Evolutionary conservation across 2,797 vertebrate species (phyloP).

Genomic region (Falco naumanni): DNA sequence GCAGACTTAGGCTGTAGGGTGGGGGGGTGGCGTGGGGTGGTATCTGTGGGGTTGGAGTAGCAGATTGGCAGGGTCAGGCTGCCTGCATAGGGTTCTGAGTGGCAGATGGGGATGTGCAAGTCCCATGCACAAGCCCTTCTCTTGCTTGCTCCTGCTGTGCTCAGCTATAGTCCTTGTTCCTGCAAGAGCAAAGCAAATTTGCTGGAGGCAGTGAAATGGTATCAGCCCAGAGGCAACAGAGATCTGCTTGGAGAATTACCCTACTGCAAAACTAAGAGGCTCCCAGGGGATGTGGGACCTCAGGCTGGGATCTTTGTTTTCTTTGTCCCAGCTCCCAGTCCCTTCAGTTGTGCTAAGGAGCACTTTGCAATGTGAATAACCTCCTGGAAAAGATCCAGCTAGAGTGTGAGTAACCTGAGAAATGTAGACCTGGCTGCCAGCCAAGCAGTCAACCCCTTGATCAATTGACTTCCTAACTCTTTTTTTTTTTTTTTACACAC

Average conservation of each 20-base stretch:
- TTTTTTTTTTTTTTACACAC: background rate
- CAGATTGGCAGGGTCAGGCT: background rate
- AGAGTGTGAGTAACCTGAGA: background rate
- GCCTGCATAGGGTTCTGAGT: background rate
- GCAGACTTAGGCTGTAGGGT: background rate
- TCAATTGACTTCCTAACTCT: background rate
- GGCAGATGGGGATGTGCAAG: background rate
- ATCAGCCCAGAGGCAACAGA: background rate
- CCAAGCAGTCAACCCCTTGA: background rate
- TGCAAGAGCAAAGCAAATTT: rapidly evolving
- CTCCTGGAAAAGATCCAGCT: slow-evolving; percentile 5
- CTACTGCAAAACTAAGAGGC: background rate
- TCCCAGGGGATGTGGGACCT: background rate
- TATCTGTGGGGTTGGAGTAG: background rate
- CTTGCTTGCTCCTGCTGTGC: rapidly evolving
- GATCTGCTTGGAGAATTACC: background rate
- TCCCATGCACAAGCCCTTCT: background rate
- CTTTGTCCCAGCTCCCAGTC: background rate
- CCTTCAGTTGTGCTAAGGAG: background rate
- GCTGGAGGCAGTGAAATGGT: background rate
- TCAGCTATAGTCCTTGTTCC: rapidly evolving
- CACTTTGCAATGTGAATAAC: background rate
- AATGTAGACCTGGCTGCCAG: background rate
- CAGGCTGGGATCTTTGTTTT: background rate
- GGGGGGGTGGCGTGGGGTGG: background rate